phyloP scores from a whole-genome alignment of 1,140 invertebrate genomes.

The Belonocnema kinseyi region DNA sequence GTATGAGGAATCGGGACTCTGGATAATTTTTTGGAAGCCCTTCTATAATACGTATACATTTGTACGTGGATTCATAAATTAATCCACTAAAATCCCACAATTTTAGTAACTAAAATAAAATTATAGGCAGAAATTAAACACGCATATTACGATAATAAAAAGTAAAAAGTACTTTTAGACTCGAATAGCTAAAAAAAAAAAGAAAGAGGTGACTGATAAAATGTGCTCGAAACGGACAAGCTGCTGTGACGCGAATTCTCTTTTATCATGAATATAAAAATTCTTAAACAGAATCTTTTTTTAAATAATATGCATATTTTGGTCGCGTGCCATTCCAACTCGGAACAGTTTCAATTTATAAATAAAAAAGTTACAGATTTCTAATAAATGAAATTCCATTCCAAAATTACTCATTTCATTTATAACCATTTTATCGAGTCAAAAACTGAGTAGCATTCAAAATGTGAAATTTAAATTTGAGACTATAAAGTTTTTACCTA shows the following conservation, averaged over 20 bases:
- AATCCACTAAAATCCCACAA: not conserved
- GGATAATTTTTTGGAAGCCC: not conserved
- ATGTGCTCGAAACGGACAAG: slow-evolving; percentile 18
- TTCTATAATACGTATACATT: not conserved
- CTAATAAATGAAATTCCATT: too few relatives aligned
- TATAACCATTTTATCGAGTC: too few relatives aligned
- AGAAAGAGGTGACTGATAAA: slow-evolving; percentile 20
- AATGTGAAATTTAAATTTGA: too few relatives aligned
- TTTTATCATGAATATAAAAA: not conserved
- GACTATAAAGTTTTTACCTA: too few relatives aligned
- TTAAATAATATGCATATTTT: not conserved
- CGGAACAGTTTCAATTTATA: too few relatives aligned
- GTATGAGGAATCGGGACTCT: slow-evolving; percentile 3
- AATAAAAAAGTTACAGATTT: too few relatives aligned
- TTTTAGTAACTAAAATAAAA: slow-evolving; percentile 9
- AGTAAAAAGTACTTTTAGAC: slow-evolving; percentile 11
- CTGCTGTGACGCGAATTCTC: slow-evolving; percentile 3
- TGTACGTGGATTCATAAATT: slow-evolving; percentile 19
- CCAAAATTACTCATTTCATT: too few relatives aligned
- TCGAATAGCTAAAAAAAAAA: slow-evolving; percentile 6
- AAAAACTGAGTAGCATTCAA: too few relatives aligned
- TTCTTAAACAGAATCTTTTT: slow-evolving; percentile 16
- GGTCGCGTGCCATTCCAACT: not conserved
- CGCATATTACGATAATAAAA: slow-evolving; percentile 25
- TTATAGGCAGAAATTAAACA: slow-evolving; percentile 1